Conservation (phyloP, 2,888 invertebrate species). For the Campoplex nolae region DNA sequence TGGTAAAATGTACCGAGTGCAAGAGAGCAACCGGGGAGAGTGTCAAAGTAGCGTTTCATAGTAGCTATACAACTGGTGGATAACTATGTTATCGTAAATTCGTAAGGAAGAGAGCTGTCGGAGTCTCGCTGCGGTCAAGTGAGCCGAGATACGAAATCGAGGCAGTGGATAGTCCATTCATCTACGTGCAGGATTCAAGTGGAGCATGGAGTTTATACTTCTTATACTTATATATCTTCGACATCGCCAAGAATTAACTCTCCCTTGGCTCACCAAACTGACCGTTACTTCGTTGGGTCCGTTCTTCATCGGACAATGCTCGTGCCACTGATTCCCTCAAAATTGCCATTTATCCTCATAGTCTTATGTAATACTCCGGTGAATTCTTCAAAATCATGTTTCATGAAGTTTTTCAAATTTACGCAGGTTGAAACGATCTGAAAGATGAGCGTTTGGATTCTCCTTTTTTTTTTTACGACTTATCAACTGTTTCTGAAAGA, state of each 20-base stretch:
- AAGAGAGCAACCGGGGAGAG: slow-evolving; percentile 19
- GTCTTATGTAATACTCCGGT: not conserved
- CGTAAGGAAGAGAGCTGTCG: slow-evolving; percentile 28
- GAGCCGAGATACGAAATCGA: slow-evolving; percentile 24
- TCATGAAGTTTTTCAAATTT: not conserved
- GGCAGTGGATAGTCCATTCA: not conserved
- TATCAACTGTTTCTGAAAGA: not conserved
- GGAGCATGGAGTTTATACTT: slow-evolving; percentile 15
- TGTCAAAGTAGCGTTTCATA: slow-evolving; percentile 25
- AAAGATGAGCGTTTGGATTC: not conserved
- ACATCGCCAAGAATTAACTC: slow-evolving; percentile 41
- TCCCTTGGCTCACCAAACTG: slow-evolving; percentile 20
- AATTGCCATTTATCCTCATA: slow-evolving; percentile 19
- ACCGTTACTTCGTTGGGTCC: slow-evolving; percentile 24
- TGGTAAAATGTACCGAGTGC: not conserved
- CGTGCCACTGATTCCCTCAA: not conserved
- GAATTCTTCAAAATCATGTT: not conserved
- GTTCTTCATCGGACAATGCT: slow-evolving; percentile 30
- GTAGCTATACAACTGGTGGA: slow-evolving; percentile 34
- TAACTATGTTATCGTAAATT: slow-evolving; percentile 58
- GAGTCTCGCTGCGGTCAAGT: slow-evolving; percentile 39
- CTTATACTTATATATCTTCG: too few species aligned
- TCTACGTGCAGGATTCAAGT: slow-evolving; percentile 7
- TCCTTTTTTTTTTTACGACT: not conserved
- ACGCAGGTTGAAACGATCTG: not conserved